Base-by-base conservation (phyloP, 2,113 vertebrate species). In the Corythaeola cristata region DNA sequence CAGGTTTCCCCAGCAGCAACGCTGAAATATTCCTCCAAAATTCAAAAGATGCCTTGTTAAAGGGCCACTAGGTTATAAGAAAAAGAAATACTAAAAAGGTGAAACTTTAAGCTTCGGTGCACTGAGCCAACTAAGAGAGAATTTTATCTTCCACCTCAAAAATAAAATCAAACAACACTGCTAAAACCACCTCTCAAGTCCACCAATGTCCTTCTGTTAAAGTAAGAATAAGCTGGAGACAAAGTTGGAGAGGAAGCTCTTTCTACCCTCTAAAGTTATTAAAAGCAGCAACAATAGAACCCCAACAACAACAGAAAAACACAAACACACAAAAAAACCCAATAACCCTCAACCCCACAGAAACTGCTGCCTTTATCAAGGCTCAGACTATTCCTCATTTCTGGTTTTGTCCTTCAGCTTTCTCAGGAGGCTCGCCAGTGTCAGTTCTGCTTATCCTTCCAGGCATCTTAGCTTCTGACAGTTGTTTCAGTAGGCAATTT, bases 381-480 rank as follows among this genome's bases (percentile, higher is more conserved):
- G n/a, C 47, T 90, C 78, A 79, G 58, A 76, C 3, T 4, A 50
- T 58, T 88, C 19, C 55, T n/a, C 13, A 39, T 47, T 94, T 85
- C 77, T 92, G 33, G 22, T 28, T 93, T 82, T 68, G 53, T 76
- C 81, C 78, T 77, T 73, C 52, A 69, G 80, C 37, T 85, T 93
- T 90, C 81, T 77, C 71, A 83, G 55, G 62, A 92, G 78, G 22
- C 37, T 95, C 7, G 13, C 37, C 88, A 83, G 21, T 67, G 59
- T 85, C 71, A 91, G 45, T 83, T 69, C 75, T 33, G 28, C 78
- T 88, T 95, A 96, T 89, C 94, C 58, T 88, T 91, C 62, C 77
- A 83, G 69, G 33, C 28, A 96, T 79, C 88, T 93, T 85, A 58
- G 47, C 44, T 85, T 94, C 56, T 85, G 66, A 91, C 66, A 89